phyloP scores from a whole-genome alignment of 2,888 invertebrate genomes.

The Drosophila mercatorum region DNA sequence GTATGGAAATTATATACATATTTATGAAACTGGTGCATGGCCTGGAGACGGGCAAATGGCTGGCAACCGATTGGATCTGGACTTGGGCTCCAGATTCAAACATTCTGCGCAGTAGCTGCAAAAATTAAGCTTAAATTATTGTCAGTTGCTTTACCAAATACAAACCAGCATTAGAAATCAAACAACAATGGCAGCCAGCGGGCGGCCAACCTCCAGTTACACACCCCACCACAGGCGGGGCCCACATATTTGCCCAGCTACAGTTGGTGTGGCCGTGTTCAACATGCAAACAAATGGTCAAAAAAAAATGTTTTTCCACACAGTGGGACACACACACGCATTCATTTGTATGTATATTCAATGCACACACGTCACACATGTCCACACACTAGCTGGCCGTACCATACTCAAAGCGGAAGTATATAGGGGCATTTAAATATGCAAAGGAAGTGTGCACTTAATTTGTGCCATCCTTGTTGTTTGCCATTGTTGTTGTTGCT shows the following conservation, averaged over 20 bases:
- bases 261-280: conserved; percentile 68
- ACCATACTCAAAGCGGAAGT: conserved; percentile 71
- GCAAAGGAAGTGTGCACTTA: conserved; percentile 80
- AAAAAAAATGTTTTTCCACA: conserved; percentile 65
- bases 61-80: conserved; percentile 9
- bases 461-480: conserved; percentile 79
- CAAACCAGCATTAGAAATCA: conserved; percentile 71
- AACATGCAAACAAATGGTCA: conserved; percentile 75
- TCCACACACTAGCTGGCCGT: conserved; percentile 36
- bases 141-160: conserved; percentile 42
- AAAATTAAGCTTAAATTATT: conserved; percentile 58
- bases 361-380: conserved; percentile 40
- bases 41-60: conserved; percentile 7
- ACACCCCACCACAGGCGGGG: conserved; percentile 3
- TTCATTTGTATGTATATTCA: conserved; percentile 11
- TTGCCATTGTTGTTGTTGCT: conserved; percentile 57
- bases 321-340: conserved; percentile 16
- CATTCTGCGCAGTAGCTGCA: conserved; percentile 3
- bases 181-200: conserved; percentile 60
- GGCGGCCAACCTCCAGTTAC: conserved; percentile 23
- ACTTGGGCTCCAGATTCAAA: not conserved
- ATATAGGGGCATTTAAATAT: conserved; percentile 80
- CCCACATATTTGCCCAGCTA: conserved; percentile 17
- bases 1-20: conserved; percentile 10
- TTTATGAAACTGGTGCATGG: conserved; percentile 34